Evolutionary conservation across 2,888 invertebrate genomes (phyloP), one percentile per base, ranked within the genome.

Genomic region (Callosobruchus maculatus): DNA sequence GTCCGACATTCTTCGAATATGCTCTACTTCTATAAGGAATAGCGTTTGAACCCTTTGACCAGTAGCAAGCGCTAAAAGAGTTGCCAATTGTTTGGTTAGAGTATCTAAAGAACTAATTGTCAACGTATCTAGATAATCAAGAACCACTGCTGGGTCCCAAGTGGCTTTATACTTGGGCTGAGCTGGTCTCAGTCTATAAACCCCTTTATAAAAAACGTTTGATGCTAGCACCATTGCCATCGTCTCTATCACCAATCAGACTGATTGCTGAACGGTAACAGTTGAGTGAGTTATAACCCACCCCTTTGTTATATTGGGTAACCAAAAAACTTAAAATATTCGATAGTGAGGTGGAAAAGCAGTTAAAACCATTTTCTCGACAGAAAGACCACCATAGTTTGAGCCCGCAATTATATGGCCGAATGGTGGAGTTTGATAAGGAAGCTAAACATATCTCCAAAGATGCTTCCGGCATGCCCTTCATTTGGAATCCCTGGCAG

Each of bases 341-440:
- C 2, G 66, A 4, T 21, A 71, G 2, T 0, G 71, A 49, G n/a
- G 71, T 20, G 9, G 71, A 49, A 21, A 71, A 67, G 7, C 20
- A 20, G 20, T 30, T 9, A 21, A 49, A 21, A 7, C 66, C 20
- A 9, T 71, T 20, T 22, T 2, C 5, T 22, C 20, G 22, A 74
- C 81, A 78, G 73, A 79, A 83, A 4, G 71, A 18, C 77, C 78
- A 76, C 81, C 81, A 83, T 5, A 76, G 73, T 22, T 74, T 79
- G 20, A 82, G 74, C n/a, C 75, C 77, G 20, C 73, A 75, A 22
- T 75, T 74, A 67, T 82, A 82, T 75, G 80, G 81, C 49, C 78
- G 79, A 9, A 79, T 30, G 3, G 82, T 82, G 5, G 77, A 76
- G 0, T 75, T 70, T 0, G 81, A 71, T 22, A 82, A 68, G 0